Evolutionary conservation across 1,140 invertebrate species (phyloP), one percentile per base, ranked within the genome.

Genomic region (Melipona quadrifasciata): DNA sequence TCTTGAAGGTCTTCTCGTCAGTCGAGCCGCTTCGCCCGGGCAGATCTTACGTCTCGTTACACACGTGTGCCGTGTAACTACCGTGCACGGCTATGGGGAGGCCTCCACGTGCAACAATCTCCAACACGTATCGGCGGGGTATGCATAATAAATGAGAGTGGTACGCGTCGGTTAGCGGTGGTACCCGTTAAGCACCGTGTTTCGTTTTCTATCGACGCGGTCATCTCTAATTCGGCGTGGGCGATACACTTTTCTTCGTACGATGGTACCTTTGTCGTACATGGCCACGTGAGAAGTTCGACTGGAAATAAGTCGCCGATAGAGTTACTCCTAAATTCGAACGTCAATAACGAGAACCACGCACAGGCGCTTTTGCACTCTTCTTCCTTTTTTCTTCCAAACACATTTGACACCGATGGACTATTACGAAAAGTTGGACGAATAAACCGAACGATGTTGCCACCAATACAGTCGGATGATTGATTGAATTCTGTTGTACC

Each of bases 141-240:
- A 91, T 92, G 91, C 91, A 92, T 92, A 92, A 92, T 92, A 92
- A 91, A 92, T 91, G 91, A 91, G 89, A 87, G 82, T 76, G 82
- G 81, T 86, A 73, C 58, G 73, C 61, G 85, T 73, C 70, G 78
- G 79, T 85, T 85, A 64, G 74, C 53, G 74, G 74, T 77, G 74
- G 58, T 77, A 77, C 74, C 34, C 74, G 57, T 77, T 92, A 92
- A 91, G 80, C 86, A 90, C 77, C 86, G 58, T 89, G 87, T 92
- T 89, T 86, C 84, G 73, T 86, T 83, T 85, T 89, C 79, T 90
- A 90, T 92, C 91, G 81, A 72, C 53, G 64, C 71, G 89, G 78
- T 91, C 85, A 91, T 91, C 87, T 91, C 87, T 92, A 91, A 90
- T 92, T 92, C 74, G 82, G 78, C 73, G 86, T 92, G 74, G 82